Evolutionary conservation across 1,140 invertebrate species (phyloP), one percentile per base, ranked within the genome.

Genomic region (Pararge aegeria): DNA sequence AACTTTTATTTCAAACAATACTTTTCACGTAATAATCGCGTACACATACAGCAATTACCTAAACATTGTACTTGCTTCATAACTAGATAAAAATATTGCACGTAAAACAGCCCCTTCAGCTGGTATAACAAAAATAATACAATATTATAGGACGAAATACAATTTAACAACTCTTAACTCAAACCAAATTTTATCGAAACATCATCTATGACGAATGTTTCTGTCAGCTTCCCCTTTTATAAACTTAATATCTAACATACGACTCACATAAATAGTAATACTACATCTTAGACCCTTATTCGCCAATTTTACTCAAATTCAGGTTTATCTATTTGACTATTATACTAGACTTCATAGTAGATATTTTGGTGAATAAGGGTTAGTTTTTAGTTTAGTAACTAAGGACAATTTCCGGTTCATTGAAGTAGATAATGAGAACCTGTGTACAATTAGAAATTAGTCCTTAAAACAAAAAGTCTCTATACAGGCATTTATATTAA

Each of bases 21-120:
- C 15, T 34, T 34, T 60, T 58, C 16, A 27, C 20, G 18, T 44
- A 55, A n/a, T 54, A 13, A 27, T 19, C 38, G 20, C 13, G 18
- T 40, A 55, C 38, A 44, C 24, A 27, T 37, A 29, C 24, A 29
- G 15, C 37, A 42, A 55, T 12, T 55, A 55, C 27, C 24, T 37
- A 38, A 49, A 30, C 9, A 27, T 53, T 48, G 19, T 53, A 53
- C 38, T 46, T 34, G 10, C 19, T 24, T 42, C 51, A 42, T 55
- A 55, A 59, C 46, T 50, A 46, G 38, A 55, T 55, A 65, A 74
- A 77, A 68, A 78, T 83, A 83, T 83, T 83, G 80, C 80, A 83
- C 80, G 69, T 69, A 50, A 55, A 67, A 68, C 70, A 78, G 75
- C 69, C 71, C 68, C 55, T 67, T 69, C 56, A 49, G 52, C 59